These are phyloP conservation scores for Maniola jurtina DNA, from an alignment of 1,140 invertebrate species.

Conservation along the genomic window DNA sequence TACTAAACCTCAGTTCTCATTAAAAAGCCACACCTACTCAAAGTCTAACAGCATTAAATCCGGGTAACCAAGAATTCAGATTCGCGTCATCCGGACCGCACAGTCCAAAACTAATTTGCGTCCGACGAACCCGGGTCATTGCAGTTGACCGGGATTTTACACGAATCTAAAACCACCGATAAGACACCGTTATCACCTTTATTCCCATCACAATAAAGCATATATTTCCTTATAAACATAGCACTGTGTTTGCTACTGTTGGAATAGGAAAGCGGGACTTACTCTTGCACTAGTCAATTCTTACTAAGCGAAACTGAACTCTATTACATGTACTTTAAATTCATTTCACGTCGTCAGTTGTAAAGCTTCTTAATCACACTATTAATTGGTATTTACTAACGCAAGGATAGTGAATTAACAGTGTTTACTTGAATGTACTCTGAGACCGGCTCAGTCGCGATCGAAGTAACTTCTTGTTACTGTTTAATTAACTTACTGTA, in stretches of 20 bases:
- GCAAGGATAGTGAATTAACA: slow-evolving; percentile 18
- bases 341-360: not conserved
- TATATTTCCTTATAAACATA: not conserved
- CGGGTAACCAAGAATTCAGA: slow-evolving; percentile 15
- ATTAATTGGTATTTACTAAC: slow-evolving; percentile 28
- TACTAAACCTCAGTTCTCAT: not conserved
- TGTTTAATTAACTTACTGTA: slow-evolving; percentile 11
- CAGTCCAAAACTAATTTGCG: slow-evolving; percentile 30
- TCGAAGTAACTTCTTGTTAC: slow-evolving; percentile 4
- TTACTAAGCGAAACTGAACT: not conserved
- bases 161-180: slow-evolving; percentile 1
- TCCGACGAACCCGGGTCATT: slow-evolving; percentile 28
- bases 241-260: slow-evolving; percentile 8
- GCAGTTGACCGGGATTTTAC: slow-evolving; percentile 24
- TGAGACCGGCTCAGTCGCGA: not conserved
- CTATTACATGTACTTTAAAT: not conserved
- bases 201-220: slow-evolving; percentile 5
- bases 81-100: slow-evolving; percentile 16
- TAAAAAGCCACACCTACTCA: not conserved
- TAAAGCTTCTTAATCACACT: slow-evolving; percentile 21
- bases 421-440: slow-evolving; percentile 13
- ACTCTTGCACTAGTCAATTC: slow-evolving; percentile 1
- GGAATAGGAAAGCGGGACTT: slow-evolving; percentile 9
- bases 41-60: slow-evolving; percentile 11
- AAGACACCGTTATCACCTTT: slow-evolving; percentile 15